Evolutionary conservation across 2,113 vertebrate species (phyloP).

Genomic region (Nothocercus julius): DNA sequence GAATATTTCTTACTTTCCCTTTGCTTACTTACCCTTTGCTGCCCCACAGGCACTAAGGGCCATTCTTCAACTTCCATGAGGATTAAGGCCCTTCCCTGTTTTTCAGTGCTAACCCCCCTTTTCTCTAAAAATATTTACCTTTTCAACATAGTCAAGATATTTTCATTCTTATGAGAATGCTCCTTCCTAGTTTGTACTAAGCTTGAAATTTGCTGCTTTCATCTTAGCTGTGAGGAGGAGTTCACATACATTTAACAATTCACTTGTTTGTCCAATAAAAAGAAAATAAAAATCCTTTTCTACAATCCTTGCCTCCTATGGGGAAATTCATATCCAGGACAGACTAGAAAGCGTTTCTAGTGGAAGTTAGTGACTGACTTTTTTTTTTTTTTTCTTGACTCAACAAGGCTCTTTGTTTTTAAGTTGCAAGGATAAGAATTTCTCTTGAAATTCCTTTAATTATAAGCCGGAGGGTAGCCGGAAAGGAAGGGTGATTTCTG

Average conservation of each 20-base stretch:
- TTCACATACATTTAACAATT: background rate
- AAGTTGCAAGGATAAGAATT: slow-evolving; percentile 32
- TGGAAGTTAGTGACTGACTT: background rate
- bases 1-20: background rate
- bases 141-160: background rate
- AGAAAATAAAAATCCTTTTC: background rate
- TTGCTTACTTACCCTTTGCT: background rate
- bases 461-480: slow-evolving; percentile 19
- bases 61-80: background rate
- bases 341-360: background rate
- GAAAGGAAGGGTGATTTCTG: slow-evolving; percentile 18
- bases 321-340: background rate
- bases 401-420: slow-evolving; percentile 44
- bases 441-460: slow-evolving; percentile 45
- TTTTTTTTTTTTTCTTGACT: background rate
- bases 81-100: background rate
- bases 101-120: background rate
- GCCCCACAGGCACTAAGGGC: background rate
- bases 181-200: background rate
- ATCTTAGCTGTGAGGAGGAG: background rate
- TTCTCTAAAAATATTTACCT: background rate
- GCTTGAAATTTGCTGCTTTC: background rate
- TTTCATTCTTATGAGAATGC: background rate
- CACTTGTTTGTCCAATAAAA: background rate
- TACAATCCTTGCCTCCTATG: background rate